These are phyloP conservation scores for Ceratosolen solmsi DNA, from an alignment of 1,140 invertebrate species.

Conservation along the genomic window DNA sequence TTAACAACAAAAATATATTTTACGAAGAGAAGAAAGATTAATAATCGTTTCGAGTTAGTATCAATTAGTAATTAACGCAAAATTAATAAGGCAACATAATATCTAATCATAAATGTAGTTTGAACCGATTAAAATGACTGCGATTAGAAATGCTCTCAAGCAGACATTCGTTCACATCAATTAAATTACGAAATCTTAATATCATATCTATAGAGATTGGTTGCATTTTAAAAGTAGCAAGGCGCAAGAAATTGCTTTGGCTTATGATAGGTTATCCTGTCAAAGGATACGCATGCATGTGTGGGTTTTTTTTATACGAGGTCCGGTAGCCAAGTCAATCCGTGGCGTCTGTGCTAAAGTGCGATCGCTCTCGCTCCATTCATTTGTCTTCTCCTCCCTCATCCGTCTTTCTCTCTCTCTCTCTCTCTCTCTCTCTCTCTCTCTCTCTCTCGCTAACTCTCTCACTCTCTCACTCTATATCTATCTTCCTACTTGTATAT, in stretches of 20 bases:
- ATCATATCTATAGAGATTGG: too few species aligned
- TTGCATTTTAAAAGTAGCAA: constrained; percentile 1
- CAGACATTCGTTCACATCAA: too few species aligned
- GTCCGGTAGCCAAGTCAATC: not conserved
- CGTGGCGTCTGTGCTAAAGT: constrained; percentile 3
- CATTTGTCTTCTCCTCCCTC: constrained; percentile 33
- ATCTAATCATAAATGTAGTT: too few species aligned
- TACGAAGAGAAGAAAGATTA: too few species aligned
- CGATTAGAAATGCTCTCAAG: too few species aligned
- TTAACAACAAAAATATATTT: too few species aligned
- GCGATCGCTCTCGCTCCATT: constrained; percentile 10
- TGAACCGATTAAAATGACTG: too few species aligned
- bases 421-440: not conserved
- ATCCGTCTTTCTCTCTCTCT: not conserved
- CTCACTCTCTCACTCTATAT: not conserved
- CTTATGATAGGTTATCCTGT: constrained; percentile 25
- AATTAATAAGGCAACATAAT: too few species aligned
- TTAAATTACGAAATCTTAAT: too few species aligned
- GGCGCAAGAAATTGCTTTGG: not conserved
- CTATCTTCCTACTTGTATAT: too few species aligned
- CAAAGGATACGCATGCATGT: not conserved
- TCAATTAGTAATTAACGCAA: too few species aligned
- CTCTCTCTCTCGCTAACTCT: not conserved
- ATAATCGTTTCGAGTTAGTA: too few species aligned
- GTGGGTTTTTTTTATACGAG: not conserved